These are phyloP conservation scores for Acrocera orbiculus DNA, from an alignment of 2,888 invertebrate genomes.

Conservation along the genomic window DNA sequence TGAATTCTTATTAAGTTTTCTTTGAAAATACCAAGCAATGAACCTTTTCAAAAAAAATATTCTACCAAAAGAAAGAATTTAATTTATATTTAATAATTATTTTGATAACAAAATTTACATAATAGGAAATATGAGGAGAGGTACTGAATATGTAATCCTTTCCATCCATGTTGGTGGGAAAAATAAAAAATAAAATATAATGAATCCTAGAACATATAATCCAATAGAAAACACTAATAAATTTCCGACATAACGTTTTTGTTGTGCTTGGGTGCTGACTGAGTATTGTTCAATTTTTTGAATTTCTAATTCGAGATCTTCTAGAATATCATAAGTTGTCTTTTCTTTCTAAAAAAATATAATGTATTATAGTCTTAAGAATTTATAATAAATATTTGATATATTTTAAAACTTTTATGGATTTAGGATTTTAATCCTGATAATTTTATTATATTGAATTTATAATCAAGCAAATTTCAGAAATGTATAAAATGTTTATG, in stretches of 20 bases:
- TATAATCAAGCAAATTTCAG: too few relatives aligned
- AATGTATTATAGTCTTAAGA: conserved; percentile 2
- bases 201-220: conserved; percentile 49
- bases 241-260: conserved; percentile 64
- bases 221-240: conserved; percentile 53
- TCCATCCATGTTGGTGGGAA: conserved; percentile 59
- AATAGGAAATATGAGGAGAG: conserved; percentile 62
- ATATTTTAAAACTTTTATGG: too few relatives aligned
- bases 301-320: conserved; percentile 62
- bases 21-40: conserved; percentile 77
- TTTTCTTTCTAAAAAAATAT: conserved; percentile 34
- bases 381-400: too few relatives aligned
- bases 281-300: conserved; percentile 64
- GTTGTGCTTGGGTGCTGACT: conserved; percentile 58
- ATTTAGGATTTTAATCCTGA: too few relatives aligned
- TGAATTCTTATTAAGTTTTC: conserved; percentile 62
- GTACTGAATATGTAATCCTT: conserved; percentile 56
- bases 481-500: too few relatives aligned
- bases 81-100: background rate
- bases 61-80: conserved; percentile 31
- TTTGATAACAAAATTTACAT: conserved; percentile 47
- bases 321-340: conserved; percentile 37
- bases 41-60: conserved; percentile 59
- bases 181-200: conserved; percentile 63
- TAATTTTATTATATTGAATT: too few relatives aligned